Percentiles rank a stretch among this genome's conserved stretches.
phyloP scores from a whole-genome alignment of 2,888 invertebrate genomes.

The Himalopsyche anomala region DNA sequence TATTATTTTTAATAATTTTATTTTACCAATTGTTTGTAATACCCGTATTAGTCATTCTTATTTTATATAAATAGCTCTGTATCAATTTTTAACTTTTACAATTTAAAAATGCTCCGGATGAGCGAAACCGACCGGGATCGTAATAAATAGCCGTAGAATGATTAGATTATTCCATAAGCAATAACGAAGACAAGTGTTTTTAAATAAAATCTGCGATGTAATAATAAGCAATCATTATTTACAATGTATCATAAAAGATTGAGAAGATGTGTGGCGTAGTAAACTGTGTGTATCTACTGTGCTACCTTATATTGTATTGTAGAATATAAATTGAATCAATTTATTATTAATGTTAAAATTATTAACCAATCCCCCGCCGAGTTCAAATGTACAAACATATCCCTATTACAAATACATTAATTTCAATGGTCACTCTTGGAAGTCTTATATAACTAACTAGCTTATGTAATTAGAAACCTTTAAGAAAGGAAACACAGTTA shows the following conservation, averaged over 20 bases:
- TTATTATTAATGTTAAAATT: constrained; percentile 34
- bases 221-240: no score
- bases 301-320: constrained; percentile 31
- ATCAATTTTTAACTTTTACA: no score
- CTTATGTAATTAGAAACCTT: constrained; percentile 12
- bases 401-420: constrained; percentile 10
- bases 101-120: no score
- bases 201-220: no score
- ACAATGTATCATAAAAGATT: neutral
- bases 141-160: no score
- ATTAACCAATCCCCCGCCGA: constrained; percentile 28
- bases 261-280: neutral
- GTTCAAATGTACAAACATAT: constrained; percentile 21
- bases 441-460: neutral
- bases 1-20: no score
- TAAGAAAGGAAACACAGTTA: constrained; percentile 5
- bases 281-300: neutral
- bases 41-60: no score
- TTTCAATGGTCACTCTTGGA: constrained; percentile 9
- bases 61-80: no score
- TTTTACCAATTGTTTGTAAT: no score
- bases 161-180: no score
- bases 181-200: no score
- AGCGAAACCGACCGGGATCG: no score
- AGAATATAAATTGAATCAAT: constrained; percentile 34